Evolutionary conservation across 2,888 invertebrate species (phyloP).

Genomic region (Antheraea yamamai): DNA sequence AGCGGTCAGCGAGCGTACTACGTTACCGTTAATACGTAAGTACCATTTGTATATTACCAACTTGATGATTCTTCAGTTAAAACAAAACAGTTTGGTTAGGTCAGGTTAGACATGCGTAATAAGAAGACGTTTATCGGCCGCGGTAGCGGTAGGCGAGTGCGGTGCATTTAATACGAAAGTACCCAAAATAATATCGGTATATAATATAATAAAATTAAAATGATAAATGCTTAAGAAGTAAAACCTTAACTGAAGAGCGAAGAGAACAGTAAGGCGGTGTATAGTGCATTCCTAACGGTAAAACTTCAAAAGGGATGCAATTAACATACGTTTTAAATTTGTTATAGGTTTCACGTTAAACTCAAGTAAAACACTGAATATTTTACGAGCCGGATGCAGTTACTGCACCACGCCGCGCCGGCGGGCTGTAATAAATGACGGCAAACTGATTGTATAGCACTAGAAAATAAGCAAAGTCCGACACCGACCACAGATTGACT

Average conservation of each 20-base stretch:
- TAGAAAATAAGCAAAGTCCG: constrained; percentile 11
- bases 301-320: constrained; percentile 13
- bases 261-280: background rate
- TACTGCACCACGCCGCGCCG: constrained; percentile 21
- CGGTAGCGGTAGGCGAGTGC: no score
- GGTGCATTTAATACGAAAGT: no score
- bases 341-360: constrained; percentile 37
- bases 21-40: no score
- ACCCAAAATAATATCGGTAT: background rate
- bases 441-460: constrained; percentile 23
- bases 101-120: no score
- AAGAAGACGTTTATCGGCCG: no score
- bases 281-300: background rate
- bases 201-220: no score
- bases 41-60: no score
- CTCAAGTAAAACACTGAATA: constrained; percentile 45
- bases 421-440: constrained; percentile 30
- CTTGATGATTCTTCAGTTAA: no score
- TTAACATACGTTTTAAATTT: constrained; percentile 21
- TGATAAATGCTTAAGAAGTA: background rate
- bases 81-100: no score
- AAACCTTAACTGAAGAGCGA: background rate
- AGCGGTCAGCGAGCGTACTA: no score
- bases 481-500: background rate
- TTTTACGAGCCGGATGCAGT: constrained; percentile 49